Percentiles rank a stretch among this genome's conserved stretches.
Evolutionary conservation across 2,113 vertebrate genomes (phyloP).

Genomic region (Siphamia tubifer): DNA sequence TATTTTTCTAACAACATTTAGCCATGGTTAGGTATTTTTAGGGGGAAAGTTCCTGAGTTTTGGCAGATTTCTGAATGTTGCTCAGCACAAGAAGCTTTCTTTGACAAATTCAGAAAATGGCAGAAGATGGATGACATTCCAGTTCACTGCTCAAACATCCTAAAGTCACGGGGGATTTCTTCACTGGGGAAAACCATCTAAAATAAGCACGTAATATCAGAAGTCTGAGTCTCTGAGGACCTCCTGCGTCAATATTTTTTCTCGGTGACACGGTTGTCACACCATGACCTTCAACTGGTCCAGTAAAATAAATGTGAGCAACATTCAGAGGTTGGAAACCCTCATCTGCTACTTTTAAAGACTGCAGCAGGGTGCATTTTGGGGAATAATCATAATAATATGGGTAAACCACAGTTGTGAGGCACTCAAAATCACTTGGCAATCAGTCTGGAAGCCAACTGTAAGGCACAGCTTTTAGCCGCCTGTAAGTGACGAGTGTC

Average conservation of each 20-base stretch:
- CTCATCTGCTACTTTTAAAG: not conserved
- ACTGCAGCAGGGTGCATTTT: too few species aligned
- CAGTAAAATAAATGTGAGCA: not conserved
- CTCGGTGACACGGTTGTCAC: not conserved
- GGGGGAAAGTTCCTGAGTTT: too few species aligned
- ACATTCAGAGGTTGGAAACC: not conserved
- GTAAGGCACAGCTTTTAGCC: not conserved
- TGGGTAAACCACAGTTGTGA: not conserved
- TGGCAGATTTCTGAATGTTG: too few species aligned
- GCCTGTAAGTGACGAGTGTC: not conserved
- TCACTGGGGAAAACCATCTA: not conserved
- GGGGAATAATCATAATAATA: not conserved
- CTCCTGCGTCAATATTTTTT: not conserved
- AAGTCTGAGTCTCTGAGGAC: not conserved
- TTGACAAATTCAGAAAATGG: too few species aligned
- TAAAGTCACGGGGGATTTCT: not conserved
- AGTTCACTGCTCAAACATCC: not conserved
- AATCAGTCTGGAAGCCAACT: conserved; percentile 16
- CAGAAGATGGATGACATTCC: not conserved
- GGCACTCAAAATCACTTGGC: not conserved
- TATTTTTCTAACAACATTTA: conserved; percentile 15
- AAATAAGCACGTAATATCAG: not conserved
- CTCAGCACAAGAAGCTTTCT: too few species aligned
- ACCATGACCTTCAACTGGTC: conserved; percentile 2
- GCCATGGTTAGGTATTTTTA: not conserved